phyloP scores from a whole-genome alignment of 1,140 invertebrate genomes.

The Armadillidium nasatum region DNA sequence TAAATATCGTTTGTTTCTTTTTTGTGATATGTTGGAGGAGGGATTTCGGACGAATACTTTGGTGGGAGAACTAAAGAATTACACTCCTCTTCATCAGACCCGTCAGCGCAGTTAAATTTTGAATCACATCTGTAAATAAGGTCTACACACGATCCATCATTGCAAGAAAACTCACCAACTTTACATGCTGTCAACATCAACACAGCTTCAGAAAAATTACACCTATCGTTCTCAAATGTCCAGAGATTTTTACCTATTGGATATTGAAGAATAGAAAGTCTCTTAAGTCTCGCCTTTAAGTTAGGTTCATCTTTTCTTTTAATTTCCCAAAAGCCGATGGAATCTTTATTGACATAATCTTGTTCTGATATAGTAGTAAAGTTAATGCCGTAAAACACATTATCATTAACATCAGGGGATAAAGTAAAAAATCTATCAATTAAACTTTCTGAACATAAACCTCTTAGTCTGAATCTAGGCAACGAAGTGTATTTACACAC shows the following conservation, averaged over 20 bases:
- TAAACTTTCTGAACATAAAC: conserved; percentile 28
- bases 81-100: conserved; percentile 66
- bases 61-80: conserved; percentile 11
- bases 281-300: conserved; percentile 19
- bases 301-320: conserved; percentile 10
- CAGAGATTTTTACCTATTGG: conserved; percentile 26
- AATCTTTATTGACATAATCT: background rate
- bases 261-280: conserved; percentile 19
- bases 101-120: conserved; percentile 62
- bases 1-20: background rate
- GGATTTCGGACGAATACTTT: background rate
- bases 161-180: conserved; percentile 49
- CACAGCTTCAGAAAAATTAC: background rate
- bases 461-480: conserved; percentile 24
- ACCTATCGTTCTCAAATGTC: conserved; percentile 27
- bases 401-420: background rate
- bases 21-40: background rate
- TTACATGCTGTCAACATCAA: conserved; percentile 28
- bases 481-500: conserved; percentile 20
- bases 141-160: conserved; percentile 51
- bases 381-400: conserved; percentile 23
- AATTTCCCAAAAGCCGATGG: conserved; percentile 16
- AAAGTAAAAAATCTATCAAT: conserved; percentile 24
- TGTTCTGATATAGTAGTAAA: background rate
- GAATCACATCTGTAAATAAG: conserved; percentile 58